Evolutionary conservation across 2,113 vertebrate species (phyloP).

Genomic region (Hipposideros armiger): DNA sequence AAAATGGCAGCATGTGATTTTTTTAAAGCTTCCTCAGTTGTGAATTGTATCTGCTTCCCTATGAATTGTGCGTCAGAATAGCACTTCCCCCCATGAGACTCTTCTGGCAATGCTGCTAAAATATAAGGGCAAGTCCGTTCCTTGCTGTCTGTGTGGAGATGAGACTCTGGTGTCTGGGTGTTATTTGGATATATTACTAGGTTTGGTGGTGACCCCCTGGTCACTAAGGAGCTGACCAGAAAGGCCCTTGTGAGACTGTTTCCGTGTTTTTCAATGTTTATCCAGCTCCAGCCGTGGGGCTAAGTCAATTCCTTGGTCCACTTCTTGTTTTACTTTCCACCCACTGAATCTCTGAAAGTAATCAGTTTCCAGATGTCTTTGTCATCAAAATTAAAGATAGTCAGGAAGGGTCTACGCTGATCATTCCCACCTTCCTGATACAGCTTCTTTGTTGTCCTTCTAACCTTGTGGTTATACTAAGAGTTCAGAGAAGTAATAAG

Average conservation of each 20-base stretch:
- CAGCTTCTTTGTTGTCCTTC: conserved; percentile 42
- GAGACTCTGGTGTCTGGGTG: neutral
- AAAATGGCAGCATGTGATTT: conserved; percentile 19
- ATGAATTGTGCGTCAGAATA: conserved; percentile 33
- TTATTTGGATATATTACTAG: neutral
- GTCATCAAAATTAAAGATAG: conserved; percentile 25
- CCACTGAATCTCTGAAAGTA: conserved; percentile 31
- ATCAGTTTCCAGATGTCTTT: conserved; percentile 30
- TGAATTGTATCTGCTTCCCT: neutral
- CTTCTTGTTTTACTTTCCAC: conserved; percentile 31
- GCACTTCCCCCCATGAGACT: neutral
- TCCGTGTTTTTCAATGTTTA: neutral
- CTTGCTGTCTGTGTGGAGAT: neutral
- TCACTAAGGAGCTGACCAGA: neutral
- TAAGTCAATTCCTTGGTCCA: conserved; percentile 25
- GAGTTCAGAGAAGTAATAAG: conserved; percentile 36
- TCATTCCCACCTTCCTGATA: neutral
- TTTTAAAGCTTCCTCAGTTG: neutral
- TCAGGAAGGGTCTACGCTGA: neutral
- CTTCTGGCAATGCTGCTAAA: neutral
- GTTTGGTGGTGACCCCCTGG: neutral
- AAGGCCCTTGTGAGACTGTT: conserved; percentile 26
- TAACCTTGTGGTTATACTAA: conserved; percentile 21
- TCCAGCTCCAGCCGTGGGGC: neutral
- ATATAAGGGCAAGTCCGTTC: neutral